Conservation (phyloP, 2,888 invertebrate genomes). For the Acronicta aceris region DNA sequence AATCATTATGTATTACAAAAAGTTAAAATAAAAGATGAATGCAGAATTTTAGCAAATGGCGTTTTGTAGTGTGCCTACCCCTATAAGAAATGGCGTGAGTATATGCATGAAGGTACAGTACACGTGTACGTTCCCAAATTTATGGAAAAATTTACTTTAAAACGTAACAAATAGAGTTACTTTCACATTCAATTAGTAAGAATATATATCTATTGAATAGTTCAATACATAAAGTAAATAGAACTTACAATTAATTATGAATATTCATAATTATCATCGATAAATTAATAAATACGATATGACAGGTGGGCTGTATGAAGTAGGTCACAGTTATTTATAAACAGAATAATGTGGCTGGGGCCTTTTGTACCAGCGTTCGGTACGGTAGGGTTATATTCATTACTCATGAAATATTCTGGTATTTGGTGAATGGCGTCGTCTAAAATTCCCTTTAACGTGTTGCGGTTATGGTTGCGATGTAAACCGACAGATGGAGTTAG, state of each 20-base stretch:
- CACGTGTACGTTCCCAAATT: too few species aligned
- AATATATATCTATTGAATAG: too few species aligned
- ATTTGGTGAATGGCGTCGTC: not conserved
- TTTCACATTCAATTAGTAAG: too few species aligned
- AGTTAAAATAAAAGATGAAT: too few species aligned
- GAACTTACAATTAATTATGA: constrained; percentile 36
- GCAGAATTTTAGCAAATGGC: too few species aligned
- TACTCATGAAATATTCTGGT: constrained; percentile 6
- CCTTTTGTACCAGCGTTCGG: constrained; percentile 19
- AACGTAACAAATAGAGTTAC: too few species aligned
- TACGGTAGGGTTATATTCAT: constrained; percentile 16
- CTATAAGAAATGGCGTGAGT: too few species aligned
- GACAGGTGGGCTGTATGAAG: constrained; percentile 45
- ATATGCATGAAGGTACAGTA: too few species aligned
- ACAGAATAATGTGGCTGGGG: constrained; percentile 22
- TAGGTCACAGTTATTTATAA: constrained; percentile 44
- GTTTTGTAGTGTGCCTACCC: too few species aligned
- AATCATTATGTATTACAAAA: too few species aligned
- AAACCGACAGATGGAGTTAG: not conserved
- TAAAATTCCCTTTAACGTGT: not conserved
- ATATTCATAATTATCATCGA: constrained; percentile 34
- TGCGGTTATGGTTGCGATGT: not conserved
- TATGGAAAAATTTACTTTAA: too few species aligned
- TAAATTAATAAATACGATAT: constrained; percentile 47
- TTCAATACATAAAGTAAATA: too few species aligned